Percentiles rank a stretch among this genome's conserved stretches.
Evolutionary conservation across 1,140 invertebrate genomes (phyloP).

Genomic region (Papilio dardanus): DNA sequence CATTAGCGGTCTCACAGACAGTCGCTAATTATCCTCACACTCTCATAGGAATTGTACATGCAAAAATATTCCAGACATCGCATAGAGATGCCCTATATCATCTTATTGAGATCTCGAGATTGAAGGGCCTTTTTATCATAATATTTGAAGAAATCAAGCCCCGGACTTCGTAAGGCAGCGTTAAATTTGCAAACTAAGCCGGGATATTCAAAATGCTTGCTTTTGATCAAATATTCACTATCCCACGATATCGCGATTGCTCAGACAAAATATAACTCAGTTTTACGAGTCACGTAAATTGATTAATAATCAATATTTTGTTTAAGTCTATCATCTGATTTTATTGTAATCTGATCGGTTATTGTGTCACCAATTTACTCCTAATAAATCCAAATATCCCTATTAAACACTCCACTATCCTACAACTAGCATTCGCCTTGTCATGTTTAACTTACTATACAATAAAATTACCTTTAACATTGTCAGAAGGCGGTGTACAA

Average conservation of each 20-base stretch:
- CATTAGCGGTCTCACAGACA: background rate
- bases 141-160: conserved; percentile 52
- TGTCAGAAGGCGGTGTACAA: background rate
- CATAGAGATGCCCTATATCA: conserved; percentile 33
- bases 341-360: background rate
- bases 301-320: background rate
- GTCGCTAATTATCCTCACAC: conserved; percentile 9
- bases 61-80: conserved; percentile 38
- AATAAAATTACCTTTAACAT: background rate
- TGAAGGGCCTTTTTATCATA: conserved; percentile 62
- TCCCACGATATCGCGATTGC: background rate
- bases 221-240: conserved; percentile 27
- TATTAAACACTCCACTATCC: no score
- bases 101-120: conserved; percentile 51
- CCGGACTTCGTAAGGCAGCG: conserved; percentile 26
- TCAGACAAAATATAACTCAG: background rate
- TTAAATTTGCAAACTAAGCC: conserved; percentile 43
- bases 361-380: background rate
- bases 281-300: background rate
- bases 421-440: background rate
- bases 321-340: background rate
- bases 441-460: background rate
- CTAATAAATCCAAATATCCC: no score
- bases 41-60: conserved; percentile 24
- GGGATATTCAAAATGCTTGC: conserved; percentile 43